A percentile compares a stretch with the other conserved stretches of the same genome.
phyloP scores from a whole-genome alignment of 2,113 vertebrate genomes.

The Anoplopoma fimbria region DNA sequence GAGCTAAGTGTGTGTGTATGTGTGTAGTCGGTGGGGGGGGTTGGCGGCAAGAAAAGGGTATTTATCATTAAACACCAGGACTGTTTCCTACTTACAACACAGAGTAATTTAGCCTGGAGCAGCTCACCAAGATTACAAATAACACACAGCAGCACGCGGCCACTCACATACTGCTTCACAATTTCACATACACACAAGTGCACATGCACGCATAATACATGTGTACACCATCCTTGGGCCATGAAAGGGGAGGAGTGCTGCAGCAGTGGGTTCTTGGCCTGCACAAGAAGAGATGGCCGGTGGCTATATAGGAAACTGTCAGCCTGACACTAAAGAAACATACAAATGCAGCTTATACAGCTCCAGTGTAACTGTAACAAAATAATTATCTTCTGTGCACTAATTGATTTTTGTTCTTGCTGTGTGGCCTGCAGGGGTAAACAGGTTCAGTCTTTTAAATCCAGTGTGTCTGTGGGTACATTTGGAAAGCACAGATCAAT shows the following conservation, averaged over 20 bases:
- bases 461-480: slow-evolving; percentile 16
- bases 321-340: slow-evolving; percentile 30
- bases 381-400: slow-evolving; percentile 2
- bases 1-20: slow-evolving; percentile 40
- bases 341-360: slow-evolving; percentile 28
- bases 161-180: slow-evolving; percentile 11
- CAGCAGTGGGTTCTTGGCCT: slow-evolving; percentile 40
- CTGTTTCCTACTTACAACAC: slow-evolving; percentile 56
- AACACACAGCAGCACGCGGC: slow-evolving; percentile 27
- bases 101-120: slow-evolving; percentile 65
- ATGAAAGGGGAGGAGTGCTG: slow-evolving; percentile 12
- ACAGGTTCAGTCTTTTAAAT: slow-evolving; percentile 24
- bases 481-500: slow-evolving; percentile 44
- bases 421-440: slow-evolving; percentile 33
- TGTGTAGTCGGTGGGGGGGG: slow-evolving; percentile 6
- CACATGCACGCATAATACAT: slow-evolving; percentile 16
- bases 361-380: slow-evolving; percentile 9
- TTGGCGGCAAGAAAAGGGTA: slow-evolving; percentile 51
- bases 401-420: slow-evolving; percentile 48
- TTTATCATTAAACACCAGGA: slow-evolving; percentile 69
- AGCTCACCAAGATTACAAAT: slow-evolving; percentile 53
- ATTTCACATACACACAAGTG: background rate
- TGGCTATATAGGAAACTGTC: slow-evolving; percentile 20
- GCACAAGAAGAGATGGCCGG: slow-evolving; percentile 33
- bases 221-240: slow-evolving; percentile 45